Base-by-base conservation (phyloP, 2,113 vertebrate species). In the Polyodon spathula region DNA sequence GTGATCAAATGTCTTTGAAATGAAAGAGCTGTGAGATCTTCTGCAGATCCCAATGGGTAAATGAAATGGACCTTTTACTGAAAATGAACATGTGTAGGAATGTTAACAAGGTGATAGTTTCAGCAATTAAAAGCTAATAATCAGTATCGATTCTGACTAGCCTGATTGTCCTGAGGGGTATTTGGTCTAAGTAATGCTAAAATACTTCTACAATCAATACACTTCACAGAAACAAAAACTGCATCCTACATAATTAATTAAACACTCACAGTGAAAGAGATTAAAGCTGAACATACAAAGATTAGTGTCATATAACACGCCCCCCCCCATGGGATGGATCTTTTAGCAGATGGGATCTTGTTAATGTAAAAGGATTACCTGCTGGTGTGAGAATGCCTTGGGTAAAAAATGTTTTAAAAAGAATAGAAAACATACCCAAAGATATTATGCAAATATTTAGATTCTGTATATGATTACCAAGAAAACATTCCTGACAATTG, bases 321-420 rank as follows among this genome's bases (percentile, higher is more conserved):
- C n/a, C n/a, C n/a, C n/a, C n/a, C 82, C 76, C 66, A 77, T 17
- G 53, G 53, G 53, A 54, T 12, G 80, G 77, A 76, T 72, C 77
- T 84, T 84, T 74, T 63, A 67, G 80, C 84, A 83, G 81, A 85
- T 81, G 76, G 84, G 76, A 76, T 79, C 84, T 85, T 85, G 78
- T 82, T 82, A 86, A 85, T 78, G 79, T 84, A 80, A 82, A 71
- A 86, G 77, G 81, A 85, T 87, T 84, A 86, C 84, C 77, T 81
- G 78, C 75, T 71, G 61, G 74, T 77, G 74, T 77, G 70, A 84
- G 77, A 82, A 78, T 75, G 79, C 79, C 78, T 78, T 80, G 76
- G 77, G 81, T 83, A 82, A 86, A 86, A 87, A 76, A n/a, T 12
- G 12, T n/a, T n/a, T n/a, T n/a, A n/a, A n/a, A n/a, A n/a, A n/a